phyloP scores from a whole-genome alignment of 2,113 vertebrate genomes.

The Lagopus leucura region DNA sequence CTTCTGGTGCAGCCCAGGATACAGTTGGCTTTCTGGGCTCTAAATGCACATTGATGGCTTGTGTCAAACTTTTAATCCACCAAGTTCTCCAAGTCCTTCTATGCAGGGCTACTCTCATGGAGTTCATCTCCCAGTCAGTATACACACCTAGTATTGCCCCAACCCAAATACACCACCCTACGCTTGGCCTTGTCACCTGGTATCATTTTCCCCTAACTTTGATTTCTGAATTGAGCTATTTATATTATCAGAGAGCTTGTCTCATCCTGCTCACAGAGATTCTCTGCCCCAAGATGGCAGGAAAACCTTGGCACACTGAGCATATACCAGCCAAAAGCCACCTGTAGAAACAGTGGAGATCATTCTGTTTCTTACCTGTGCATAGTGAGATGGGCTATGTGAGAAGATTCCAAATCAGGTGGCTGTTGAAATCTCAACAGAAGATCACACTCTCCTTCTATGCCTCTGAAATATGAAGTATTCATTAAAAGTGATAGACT shows the following conservation, averaged over 20 bases:
- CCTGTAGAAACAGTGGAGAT: conserved; percentile 31
- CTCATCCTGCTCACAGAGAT: not conserved
- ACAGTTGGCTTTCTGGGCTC: not conserved
- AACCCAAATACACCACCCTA: not conserved
- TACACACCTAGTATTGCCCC: not conserved
- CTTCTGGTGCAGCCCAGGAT: not conserved
- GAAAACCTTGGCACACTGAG: not conserved
- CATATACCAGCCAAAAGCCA: not conserved
- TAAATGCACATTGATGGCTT: too few species aligned
- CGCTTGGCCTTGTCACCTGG: not conserved
- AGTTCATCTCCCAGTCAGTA: not conserved
- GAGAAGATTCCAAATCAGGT: conserved; percentile 19
- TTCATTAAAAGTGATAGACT: conserved; percentile 29
- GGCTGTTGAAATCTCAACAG: conserved; percentile 44
- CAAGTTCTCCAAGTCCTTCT: too few species aligned
- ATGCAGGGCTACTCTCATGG: not conserved
- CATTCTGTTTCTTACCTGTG: not conserved
- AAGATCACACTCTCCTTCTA: not conserved
- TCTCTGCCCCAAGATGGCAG: not conserved
- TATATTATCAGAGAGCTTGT: not conserved
- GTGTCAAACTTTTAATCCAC: not conserved
- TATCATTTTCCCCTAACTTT: not conserved
- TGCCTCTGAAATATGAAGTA: conserved; percentile 41
- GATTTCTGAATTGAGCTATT: not conserved
- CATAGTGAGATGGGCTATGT: not conserved